These are phyloP conservation scores for Pseudorectes ferrugineus DNA, from an alignment of 2,113 vertebrate genomes.

Conservation along the genomic window DNA sequence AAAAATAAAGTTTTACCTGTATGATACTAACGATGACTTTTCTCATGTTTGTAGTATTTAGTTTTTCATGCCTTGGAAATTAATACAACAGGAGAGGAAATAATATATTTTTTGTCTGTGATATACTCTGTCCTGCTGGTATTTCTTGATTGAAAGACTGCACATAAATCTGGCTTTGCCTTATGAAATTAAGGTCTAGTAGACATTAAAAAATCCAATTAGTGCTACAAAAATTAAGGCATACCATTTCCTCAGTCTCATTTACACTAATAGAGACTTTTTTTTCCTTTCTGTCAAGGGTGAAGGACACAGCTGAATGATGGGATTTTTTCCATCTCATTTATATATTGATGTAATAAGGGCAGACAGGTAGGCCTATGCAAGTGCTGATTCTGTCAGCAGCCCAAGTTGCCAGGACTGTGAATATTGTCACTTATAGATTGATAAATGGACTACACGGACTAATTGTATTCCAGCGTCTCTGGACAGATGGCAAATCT, in stretches of 20 bases:
- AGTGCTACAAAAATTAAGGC: conserved; percentile 5
- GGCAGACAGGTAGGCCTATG: conserved; percentile 43
- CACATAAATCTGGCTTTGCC: neutral
- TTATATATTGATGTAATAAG: conserved; percentile 38
- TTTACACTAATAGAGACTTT: neutral
- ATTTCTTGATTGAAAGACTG: neutral
- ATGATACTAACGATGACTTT: neutral
- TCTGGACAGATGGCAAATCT: conserved; percentile 57
- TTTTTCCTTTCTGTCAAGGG: neutral
- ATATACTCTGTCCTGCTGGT: neutral
- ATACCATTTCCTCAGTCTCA: neutral
- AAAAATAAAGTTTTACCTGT: neutral
- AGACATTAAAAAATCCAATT: conserved; percentile 19
- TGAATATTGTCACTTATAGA: conserved; percentile 47
- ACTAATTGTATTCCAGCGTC: conserved; percentile 39
- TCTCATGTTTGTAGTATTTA: neutral
- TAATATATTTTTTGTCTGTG: neutral
- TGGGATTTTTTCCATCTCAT: neutral
- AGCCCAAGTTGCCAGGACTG: conserved; percentile 22
- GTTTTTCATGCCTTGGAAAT: neutral
- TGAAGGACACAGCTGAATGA: neutral
- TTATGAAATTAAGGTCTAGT: conserved; percentile 19
- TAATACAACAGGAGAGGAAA: neutral
- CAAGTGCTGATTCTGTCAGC: conserved; percentile 22
- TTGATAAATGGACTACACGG: conserved; percentile 55